These are phyloP conservation scores for Psilanteris sp. DNA, from an alignment of 1,140 invertebrate genomes.

Conservation along the genomic window DNA sequence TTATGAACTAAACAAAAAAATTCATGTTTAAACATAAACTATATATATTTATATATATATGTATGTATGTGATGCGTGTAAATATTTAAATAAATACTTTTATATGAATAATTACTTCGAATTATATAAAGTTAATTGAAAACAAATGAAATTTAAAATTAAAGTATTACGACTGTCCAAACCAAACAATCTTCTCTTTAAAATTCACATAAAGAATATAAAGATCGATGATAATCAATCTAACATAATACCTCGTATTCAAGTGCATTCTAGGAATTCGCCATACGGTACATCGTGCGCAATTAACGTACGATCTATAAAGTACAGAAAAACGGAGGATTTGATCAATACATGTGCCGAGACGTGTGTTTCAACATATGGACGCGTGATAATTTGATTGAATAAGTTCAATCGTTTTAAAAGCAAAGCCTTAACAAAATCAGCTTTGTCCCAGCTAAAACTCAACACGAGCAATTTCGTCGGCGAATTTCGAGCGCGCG, in stretches of 20 bases:
- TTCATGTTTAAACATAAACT: not conserved
- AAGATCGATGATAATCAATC: constrained; percentile 75
- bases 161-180: no score
- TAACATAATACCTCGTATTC: constrained; percentile 78
- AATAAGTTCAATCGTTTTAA: not conserved
- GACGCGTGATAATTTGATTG: constrained; percentile 12
- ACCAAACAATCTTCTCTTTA: constrained; percentile 17
- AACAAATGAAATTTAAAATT: constrained; percentile 4
- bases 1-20: constrained; percentile 31
- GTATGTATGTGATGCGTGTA: no score
- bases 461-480: no score
- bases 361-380: constrained; percentile 41
- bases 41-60: no score
- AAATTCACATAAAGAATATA: constrained; percentile 41
- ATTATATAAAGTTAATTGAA: no score
- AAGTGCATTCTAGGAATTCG: constrained; percentile 79
- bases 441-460: not conserved
- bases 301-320: constrained; percentile 79
- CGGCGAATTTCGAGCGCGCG: constrained; percentile 4
- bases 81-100: no score
- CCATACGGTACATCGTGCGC: constrained; percentile 78
- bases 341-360: constrained; percentile 76
- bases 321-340: constrained; percentile 80
- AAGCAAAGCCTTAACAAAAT: not conserved
- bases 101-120: no score